These are phyloP conservation scores for Megalops atlanticus DNA, from an alignment of 2,113 vertebrate genomes.

Conservation along the genomic window DNA sequence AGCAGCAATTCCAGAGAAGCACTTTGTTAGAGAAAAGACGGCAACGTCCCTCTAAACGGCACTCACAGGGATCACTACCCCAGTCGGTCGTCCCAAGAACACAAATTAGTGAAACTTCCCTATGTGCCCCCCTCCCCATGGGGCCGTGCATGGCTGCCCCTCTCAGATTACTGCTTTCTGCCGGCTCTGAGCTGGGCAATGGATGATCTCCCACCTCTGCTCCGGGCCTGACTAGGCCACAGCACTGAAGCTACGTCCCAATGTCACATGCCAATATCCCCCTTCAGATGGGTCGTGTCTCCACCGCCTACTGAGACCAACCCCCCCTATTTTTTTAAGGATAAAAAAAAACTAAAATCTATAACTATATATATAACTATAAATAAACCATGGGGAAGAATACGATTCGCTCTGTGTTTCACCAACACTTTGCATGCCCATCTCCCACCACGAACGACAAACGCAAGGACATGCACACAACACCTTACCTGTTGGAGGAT, in stretches of 20 bases:
- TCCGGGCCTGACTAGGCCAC: background rate
- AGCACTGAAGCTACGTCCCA: background rate
- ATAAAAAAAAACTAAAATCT: background rate
- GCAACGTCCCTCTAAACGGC: too few species aligned
- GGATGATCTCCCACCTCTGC: background rate
- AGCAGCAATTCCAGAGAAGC: too few species aligned
- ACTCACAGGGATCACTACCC: too few species aligned
- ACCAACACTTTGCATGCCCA: background rate
- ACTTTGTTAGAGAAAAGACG: too few species aligned
- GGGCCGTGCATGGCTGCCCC: background rate
- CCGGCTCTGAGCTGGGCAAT: background rate
- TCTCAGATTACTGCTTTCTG: background rate
- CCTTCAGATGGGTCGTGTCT: background rate
- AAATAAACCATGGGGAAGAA: constrained; percentile 17
- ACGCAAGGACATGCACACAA: background rate
- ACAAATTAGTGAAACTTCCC: background rate
- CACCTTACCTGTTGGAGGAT: constrained; percentile 51
- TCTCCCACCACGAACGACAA: background rate
- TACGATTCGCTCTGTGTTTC: background rate
- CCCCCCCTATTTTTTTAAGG: background rate
- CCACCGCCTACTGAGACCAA: background rate
- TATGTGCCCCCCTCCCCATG: background rate
- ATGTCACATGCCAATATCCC: background rate
- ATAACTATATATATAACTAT: background rate
- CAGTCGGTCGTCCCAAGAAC: background rate